These are phyloP conservation scores for Danio choprae DNA, from an alignment of 2,797 vertebrate species.

Conservation along the genomic window DNA sequence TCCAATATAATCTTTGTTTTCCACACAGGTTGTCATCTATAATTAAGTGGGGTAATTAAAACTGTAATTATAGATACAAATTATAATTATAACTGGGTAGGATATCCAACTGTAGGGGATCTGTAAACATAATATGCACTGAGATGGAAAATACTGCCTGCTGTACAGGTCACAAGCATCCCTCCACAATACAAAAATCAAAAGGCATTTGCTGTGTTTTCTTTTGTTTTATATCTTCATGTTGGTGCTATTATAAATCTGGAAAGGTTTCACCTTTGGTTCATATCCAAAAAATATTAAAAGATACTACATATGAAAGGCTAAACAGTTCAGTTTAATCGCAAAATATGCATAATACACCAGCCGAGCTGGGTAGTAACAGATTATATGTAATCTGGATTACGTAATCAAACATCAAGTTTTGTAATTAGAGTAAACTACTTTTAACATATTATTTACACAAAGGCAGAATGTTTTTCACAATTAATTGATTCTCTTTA, in stretches of 20 bases:
- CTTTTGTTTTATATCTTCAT: conserved; percentile 18
- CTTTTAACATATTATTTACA: no score
- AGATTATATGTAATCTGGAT: no score
- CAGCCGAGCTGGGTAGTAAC: no score
- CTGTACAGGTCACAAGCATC: conserved; percentile 22
- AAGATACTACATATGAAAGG: not conserved
- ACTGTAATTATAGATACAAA: not conserved
- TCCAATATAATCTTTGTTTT: not conserved
- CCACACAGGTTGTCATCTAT: no score
- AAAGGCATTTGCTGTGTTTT: conserved; percentile 17
- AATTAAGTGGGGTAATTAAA: not conserved
- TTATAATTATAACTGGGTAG: not conserved
- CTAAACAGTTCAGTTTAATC: not conserved
- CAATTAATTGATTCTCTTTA: no score
- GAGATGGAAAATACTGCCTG: conserved; percentile 30
- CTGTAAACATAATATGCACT: conserved; percentile 18
- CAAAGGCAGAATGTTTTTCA: no score
- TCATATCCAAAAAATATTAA: conserved; percentile 5
- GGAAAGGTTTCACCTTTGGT: conserved; percentile 1
- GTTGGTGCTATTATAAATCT: conserved; percentile 47
- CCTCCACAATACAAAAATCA: conserved; percentile 17
- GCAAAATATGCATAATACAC: not conserved
- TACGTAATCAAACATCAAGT: no score
- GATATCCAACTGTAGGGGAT: not conserved
- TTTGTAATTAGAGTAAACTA: no score